Base-by-base conservation (phyloP, 1,140 invertebrate genomes). In the Drosophila varians region DNA sequence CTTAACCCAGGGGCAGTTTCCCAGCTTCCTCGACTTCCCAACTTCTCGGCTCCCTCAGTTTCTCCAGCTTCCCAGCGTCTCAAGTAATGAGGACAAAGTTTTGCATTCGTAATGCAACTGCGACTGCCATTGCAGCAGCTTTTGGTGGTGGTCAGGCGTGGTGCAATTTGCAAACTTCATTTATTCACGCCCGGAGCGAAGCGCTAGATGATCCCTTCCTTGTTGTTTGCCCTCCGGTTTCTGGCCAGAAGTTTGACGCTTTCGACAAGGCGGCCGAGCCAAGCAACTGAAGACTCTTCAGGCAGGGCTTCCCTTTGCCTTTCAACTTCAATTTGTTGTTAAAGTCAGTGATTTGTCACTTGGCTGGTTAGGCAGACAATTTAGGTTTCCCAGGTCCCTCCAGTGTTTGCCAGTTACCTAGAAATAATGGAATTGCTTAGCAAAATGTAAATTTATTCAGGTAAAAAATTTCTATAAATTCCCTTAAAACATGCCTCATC, bases 131-230 rank as follows among this genome's bases (percentile, higher is more conserved):
- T 38, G 51, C 47, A 25, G 25, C 42, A 65, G 76, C 77, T 65
- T 73, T 62, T 52, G 82, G 48, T 76, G 82, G 82, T 87, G 82
- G 82, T 87, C 82, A 86, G 82, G 82, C 82, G 74, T 87, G 82
- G 77, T 87, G 82, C 82, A 86, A 86, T 86, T 87, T 86, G 82
- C 82, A 87, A 87, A 87, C 82, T 87, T 87, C 82, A 87, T 87
- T 87, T 87, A 87, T 87, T 87, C 83, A 87, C 82, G 82, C 82
- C 82, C 78, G 69, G 43, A 82, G 83, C 77, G 68, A 69, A 55
- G 66, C 65, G 64, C 65, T 65, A 64, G 68, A 57, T 62, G 55
- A 74, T 42, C 69, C 54, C 48, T 42, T 28, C 31, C 47, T 65
- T 73, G 74, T 83, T 83, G 80, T 86, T 86, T 77, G 55, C 54